These are phyloP conservation scores for Pipistrellus pygmaeus DNA, from an alignment of 2,797 vertebrate species.

Conservation along the genomic window DNA sequence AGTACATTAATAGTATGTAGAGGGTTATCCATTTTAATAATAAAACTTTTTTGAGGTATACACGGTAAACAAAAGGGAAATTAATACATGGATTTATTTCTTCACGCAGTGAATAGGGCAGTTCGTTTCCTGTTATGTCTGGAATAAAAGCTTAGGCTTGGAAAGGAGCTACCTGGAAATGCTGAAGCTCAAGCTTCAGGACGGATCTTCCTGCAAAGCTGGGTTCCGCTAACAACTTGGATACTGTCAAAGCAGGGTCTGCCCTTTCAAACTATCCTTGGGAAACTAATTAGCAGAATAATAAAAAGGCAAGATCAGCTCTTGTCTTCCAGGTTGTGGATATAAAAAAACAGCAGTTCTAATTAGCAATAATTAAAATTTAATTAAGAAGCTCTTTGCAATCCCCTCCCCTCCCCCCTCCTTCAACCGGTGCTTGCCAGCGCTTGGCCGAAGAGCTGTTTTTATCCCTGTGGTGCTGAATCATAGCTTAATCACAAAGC, in stretches of 20 bases:
- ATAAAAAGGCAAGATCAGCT: conserved; percentile 82
- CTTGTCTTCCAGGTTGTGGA: conserved; percentile 82
- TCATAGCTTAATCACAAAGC: conserved; percentile 62
- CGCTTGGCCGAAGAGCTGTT: conserved; percentile 84
- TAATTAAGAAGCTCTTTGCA: conserved; percentile 87
- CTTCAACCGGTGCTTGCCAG: conserved; percentile 60
- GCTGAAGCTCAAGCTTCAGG: background rate
- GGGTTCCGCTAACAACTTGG: conserved; percentile 63
- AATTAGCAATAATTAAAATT: conserved; percentile 89
- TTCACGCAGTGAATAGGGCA: background rate
- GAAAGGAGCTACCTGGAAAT: background rate
- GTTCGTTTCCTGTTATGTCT: background rate
- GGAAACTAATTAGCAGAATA: conserved; percentile 85
- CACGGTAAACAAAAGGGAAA: conserved; percentile 25
- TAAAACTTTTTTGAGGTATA: conserved; percentile 80
- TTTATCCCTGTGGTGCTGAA: conserved; percentile 87
- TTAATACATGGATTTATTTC: conserved; percentile 18
- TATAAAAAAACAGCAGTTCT: conserved; percentile 85
- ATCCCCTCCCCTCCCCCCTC: conserved; percentile 34
- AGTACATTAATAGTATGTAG: conserved; percentile 76
- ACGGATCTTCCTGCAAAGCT: conserved; percentile 27
- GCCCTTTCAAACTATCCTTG: conserved; percentile 78
- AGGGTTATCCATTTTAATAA: conserved; percentile 80
- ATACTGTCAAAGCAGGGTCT: conserved; percentile 66
- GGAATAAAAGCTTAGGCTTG: conserved; percentile 14